Evolutionary conservation across 1,140 invertebrate genomes (phyloP).

Genomic region (Drosophila bipectinata): DNA sequence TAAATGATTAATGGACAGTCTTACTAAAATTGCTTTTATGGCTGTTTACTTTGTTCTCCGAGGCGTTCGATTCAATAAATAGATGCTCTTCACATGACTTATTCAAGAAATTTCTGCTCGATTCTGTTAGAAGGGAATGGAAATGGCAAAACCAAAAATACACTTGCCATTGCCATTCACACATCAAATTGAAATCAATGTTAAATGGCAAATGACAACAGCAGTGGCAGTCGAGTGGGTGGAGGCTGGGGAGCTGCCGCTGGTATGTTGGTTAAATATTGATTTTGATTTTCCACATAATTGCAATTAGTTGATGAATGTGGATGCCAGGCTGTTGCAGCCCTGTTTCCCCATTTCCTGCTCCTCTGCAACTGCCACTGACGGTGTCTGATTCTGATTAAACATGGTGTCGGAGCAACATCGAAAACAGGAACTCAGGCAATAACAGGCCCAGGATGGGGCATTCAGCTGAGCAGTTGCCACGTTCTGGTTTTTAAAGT

Average conservation of each 20-base stretch:
- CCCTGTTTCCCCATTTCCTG: constrained; percentile 40
- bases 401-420: constrained; percentile 46
- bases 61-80: constrained; percentile 10
- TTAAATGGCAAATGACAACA: constrained; percentile 54
- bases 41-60: constrained; percentile 29
- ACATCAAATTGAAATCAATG: constrained; percentile 56
- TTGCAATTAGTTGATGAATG: constrained; percentile 74
- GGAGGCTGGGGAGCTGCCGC: not conserved
- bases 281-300: constrained; percentile 75
- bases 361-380: not conserved
- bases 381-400: constrained; percentile 52
- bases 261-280: constrained; percentile 64
- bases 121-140: not conserved
- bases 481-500: not conserved
- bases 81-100: not conserved
- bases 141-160: constrained; percentile 2
- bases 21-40: not conserved
- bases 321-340: constrained; percentile 37
- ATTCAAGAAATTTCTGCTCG: not conserved
- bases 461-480: constrained; percentile 14
- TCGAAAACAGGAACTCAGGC: constrained; percentile 35
- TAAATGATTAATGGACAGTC: constrained; percentile 34
- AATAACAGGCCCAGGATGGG: constrained; percentile 39
- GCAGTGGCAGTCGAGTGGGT: constrained; percentile 5
- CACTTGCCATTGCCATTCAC: constrained; percentile 3